phyloP scores from a whole-genome alignment of 2,888 invertebrate genomes.

The Helicoverpa assulta region DNA sequence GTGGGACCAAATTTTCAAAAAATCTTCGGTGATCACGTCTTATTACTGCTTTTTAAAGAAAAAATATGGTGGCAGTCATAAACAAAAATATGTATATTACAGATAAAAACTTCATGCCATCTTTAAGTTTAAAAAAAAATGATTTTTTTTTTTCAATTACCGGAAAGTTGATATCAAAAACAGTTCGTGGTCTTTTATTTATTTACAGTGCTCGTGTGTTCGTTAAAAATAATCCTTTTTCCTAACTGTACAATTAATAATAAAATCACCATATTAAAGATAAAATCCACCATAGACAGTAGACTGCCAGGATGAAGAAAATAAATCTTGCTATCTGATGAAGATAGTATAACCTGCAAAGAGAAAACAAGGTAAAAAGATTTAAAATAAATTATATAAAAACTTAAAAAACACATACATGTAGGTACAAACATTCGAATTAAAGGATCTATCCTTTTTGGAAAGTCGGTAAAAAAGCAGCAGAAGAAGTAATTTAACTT shows the following conservation, averaged over 20 bases:
- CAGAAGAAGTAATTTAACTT: too few relatives aligned
- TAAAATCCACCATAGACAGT: constrained; percentile 82
- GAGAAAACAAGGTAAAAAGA: constrained; percentile 47
- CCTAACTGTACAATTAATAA: constrained; percentile 30
- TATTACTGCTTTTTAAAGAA: neutral
- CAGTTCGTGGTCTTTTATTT: neutral
- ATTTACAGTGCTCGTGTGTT: neutral
- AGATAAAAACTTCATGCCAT: too few relatives aligned
- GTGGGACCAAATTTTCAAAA: neutral
- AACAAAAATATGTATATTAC: too few relatives aligned
- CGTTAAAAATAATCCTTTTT: constrained; percentile 43
- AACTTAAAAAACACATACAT: too few relatives aligned
- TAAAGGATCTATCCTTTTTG: too few relatives aligned
- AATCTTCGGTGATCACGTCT: constrained; percentile 17
- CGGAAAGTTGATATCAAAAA: neutral
- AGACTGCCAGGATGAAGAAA: constrained; percentile 77
- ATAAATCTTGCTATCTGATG: constrained; percentile 84
- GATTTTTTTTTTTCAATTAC: neutral
- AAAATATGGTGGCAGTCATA: neutral
- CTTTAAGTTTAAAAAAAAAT: too few relatives aligned
- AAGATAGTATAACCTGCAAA: constrained; percentile 89
- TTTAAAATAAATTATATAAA: too few relatives aligned
- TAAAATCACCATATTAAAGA: constrained; percentile 68
- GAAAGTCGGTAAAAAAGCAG: too few relatives aligned
- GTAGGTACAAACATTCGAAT: too few relatives aligned